A percentile compares a stretch with the other conserved stretches of the same genome.
These are phyloP conservation scores for Hemibagrus wyckioides DNA, from an alignment of 2,113 vertebrate species.

Conservation along the genomic window DNA sequence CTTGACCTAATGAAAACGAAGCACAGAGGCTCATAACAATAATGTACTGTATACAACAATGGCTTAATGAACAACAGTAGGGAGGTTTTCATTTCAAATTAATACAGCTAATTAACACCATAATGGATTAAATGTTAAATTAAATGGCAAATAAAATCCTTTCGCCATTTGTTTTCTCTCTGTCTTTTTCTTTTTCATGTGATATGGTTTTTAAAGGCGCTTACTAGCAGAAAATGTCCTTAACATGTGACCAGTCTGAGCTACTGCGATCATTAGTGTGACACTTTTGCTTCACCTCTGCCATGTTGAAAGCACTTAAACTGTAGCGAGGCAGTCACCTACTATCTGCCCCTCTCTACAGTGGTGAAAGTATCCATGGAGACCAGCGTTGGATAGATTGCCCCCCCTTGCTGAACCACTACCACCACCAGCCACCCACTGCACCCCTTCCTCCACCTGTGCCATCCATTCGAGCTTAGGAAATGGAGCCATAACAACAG, in stretches of 20 bases:
- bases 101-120: constrained; percentile 4
- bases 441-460: constrained; percentile 61
- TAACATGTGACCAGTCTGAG: background rate
- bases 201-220: background rate
- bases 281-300: constrained; percentile 38
- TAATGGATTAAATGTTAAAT: background rate
- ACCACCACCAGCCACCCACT: constrained; percentile 10
- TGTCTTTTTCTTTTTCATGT: background rate
- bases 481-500: constrained; percentile 71
- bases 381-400: constrained; percentile 50
- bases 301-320: constrained; percentile 46
- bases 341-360: constrained; percentile 41
- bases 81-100: background rate
- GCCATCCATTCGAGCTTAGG: constrained; percentile 58
- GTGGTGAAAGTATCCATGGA: constrained; percentile 57
- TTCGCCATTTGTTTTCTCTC: background rate
- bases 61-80: background rate
- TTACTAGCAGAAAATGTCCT: background rate
- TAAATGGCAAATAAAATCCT: constrained; percentile 21
- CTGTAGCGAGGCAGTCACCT: constrained; percentile 33
- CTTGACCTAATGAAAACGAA: constrained; percentile 9
- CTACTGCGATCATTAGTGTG: constrained; percentile 34
- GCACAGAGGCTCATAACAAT: constrained; percentile 14
- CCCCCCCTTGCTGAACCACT: constrained; percentile 36
- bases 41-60: background rate